Evolutionary conservation across 1,140 invertebrate species (phyloP), one percentile per base, ranked within the genome.

Genomic region (Zaprionus vittiger): DNA sequence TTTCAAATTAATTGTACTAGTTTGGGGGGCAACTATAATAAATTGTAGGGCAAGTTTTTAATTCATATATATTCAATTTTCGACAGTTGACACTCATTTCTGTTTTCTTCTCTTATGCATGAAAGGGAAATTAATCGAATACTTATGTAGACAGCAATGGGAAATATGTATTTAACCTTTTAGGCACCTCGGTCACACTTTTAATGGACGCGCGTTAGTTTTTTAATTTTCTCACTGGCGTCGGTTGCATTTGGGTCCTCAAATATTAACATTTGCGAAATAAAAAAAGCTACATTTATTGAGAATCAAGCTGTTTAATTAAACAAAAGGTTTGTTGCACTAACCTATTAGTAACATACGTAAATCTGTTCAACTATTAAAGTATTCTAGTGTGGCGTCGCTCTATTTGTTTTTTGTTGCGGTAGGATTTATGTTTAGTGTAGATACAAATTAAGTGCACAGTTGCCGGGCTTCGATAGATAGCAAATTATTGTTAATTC

Each of bases 161-260:
- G 54, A 55, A 73, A 73, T 59, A 37, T 66, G 22, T 37, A 15
- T 31, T 54, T 34, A 2, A 14, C 3, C 14, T 2, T 49, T 57
- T 17, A 26, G 0, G 1, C 5, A 24, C 20, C 37, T 20, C 47
- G 73, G 73, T 37, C 67, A 71, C 73, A 64, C 24, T 60, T 15
- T 17, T 44, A 0, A 4, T 4, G 12, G 14, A 24, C 60, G 73
- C 73, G 73, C 73, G 73, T 72, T 76, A 72, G 73, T 76, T 71
- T 76, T 72, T 76, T 60, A 76, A 60, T 65, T 55, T 70, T 71
- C 64, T 76, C 68, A 17, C n/a, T 61, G 54, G 73, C 73, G 73
- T 76, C 68, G 68, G 73, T 22, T 17, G 41, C 61, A n/a, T 17
- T 41, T 75, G 28, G 41, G 11, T 41, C 34, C 60, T 26, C 9